Conservation (phyloP, 2,888 invertebrate species). For the Drosophila kuntzei region DNA sequence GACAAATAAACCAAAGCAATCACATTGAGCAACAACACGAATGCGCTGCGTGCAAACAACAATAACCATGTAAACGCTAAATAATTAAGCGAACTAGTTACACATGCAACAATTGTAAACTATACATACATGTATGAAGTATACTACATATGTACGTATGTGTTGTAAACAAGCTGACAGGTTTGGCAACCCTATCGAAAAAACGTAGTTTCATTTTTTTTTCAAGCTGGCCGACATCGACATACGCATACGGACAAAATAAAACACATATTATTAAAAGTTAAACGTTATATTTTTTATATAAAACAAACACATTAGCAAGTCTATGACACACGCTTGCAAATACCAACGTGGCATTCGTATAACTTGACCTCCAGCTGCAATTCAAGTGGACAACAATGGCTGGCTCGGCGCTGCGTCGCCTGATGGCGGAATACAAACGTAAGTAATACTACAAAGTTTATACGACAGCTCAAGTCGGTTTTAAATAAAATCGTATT, state of each 20-base stretch:
- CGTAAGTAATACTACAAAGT: constrained; percentile 86
- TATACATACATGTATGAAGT: background rate
- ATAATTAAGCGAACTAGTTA: background rate
- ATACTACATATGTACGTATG: background rate
- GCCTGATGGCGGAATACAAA: constrained; percentile 95
- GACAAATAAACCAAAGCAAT: background rate
- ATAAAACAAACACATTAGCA: constrained; percentile 18
- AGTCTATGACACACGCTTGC: constrained; percentile 37
- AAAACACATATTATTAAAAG: constrained; percentile 35
- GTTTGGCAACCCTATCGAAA: constrained; percentile 40
- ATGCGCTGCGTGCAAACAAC: background rate
- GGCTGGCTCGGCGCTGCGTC: constrained; percentile 93
- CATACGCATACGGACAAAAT: constrained; percentile 50
- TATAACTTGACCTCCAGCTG: constrained; percentile 58
- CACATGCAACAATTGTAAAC: background rate
- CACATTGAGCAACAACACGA: background rate
- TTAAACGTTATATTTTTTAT: constrained; percentile 26
- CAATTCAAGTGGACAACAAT: constrained; percentile 85
- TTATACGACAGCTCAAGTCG: background rate
- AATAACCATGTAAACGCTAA: background rate
- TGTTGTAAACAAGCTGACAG: constrained; percentile 14
- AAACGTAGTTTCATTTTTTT: constrained; percentile 59
- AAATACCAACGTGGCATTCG: constrained; percentile 44
- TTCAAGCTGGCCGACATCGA: constrained; percentile 59
- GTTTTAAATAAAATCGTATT: background rate